Percentiles rank a stretch among this genome's conserved stretches.
Conservation (phyloP, 2,113 vertebrate species). For the Epinephelus lanceolatus region DNA sequence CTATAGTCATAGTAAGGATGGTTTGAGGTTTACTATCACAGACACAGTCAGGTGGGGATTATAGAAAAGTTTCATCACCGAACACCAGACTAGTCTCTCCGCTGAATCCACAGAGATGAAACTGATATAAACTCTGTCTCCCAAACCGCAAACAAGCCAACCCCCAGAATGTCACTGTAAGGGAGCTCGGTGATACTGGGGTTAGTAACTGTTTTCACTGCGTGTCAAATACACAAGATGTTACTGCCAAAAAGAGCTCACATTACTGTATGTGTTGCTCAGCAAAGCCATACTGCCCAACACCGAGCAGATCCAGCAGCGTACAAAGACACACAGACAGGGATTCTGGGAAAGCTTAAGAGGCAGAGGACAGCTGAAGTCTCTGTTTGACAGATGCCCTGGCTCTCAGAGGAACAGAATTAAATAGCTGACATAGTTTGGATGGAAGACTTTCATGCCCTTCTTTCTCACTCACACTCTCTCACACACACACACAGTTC, state of each 20-base stretch:
- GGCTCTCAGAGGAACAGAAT: slow-evolving; percentile 55
- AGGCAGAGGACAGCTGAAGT: slow-evolving; percentile 70
- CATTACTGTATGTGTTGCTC: slow-evolving; percentile 7
- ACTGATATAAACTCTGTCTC: background rate
- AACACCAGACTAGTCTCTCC: too few relatives aligned
- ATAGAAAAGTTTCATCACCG: too few relatives aligned
- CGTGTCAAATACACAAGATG: background rate
- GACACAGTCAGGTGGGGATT: too few relatives aligned
- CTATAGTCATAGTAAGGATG: too few relatives aligned
- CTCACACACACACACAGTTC: slow-evolving; percentile 11
- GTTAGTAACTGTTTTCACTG: background rate
- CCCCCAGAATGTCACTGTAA: background rate
- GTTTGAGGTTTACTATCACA: too few relatives aligned
- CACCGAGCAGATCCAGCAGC: slow-evolving; percentile 8
- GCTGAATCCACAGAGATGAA: background rate
- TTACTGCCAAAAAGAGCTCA: background rate
- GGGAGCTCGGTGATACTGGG: background rate
- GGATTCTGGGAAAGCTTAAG: slow-evolving; percentile 52
- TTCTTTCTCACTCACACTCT: slow-evolving; percentile 34
- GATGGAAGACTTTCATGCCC: slow-evolving; percentile 66
- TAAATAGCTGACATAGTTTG: slow-evolving; percentile 73
- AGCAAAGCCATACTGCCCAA: slow-evolving; percentile 25
- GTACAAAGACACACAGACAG: slow-evolving; percentile 17
- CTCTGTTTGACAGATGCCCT: slow-evolving; percentile 69
- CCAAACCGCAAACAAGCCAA: background rate